Evolutionary conservation across 2,888 invertebrate species (phyloP).

Genomic region (Hirtodrosophila duncani): DNA sequence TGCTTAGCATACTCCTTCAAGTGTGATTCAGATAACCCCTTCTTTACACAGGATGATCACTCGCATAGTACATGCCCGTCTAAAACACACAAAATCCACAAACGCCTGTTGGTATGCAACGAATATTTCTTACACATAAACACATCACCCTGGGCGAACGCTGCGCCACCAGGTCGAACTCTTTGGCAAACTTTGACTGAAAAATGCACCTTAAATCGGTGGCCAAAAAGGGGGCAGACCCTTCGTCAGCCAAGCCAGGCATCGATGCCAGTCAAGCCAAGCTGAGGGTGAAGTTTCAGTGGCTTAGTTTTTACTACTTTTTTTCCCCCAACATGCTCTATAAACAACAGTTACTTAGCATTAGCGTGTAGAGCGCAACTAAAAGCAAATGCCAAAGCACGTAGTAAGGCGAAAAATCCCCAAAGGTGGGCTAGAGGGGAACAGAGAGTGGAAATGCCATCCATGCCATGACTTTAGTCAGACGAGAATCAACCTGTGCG

Average conservation of each 20-base stretch:
- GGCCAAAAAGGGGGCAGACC: too few relatives aligned
- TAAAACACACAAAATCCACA: not conserved
- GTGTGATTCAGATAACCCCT: too few relatives aligned
- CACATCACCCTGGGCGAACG: not conserved
- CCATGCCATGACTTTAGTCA: too few relatives aligned
- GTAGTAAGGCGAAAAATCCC: slow-evolving; percentile 64
- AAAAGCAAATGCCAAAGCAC: slow-evolving; percentile 66
- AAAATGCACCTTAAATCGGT: slow-evolving; percentile 18
- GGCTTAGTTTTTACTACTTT: slow-evolving; percentile 11
- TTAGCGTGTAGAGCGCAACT: slow-evolving; percentile 52
- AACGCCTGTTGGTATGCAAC: slow-evolving; percentile 20
- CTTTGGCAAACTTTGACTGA: slow-evolving; percentile 29
- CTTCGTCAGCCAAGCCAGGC: too few relatives aligned
- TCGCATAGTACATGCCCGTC: too few relatives aligned
- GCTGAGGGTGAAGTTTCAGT: slow-evolving; percentile 21
- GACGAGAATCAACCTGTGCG: too few relatives aligned
- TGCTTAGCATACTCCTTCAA: too few relatives aligned
- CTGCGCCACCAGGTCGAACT: not conserved
- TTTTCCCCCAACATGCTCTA: slow-evolving; percentile 19
- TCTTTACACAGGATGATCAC: too few relatives aligned
- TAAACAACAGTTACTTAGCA: slow-evolving; percentile 69
- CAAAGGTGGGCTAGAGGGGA: not conserved
- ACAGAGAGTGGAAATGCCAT: too few relatives aligned
- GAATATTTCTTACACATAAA: slow-evolving; percentile 2
- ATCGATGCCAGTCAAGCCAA: too few relatives aligned